Conservation (phyloP, 2,888 invertebrate genomes). For the Deroplatys truncata region DNA sequence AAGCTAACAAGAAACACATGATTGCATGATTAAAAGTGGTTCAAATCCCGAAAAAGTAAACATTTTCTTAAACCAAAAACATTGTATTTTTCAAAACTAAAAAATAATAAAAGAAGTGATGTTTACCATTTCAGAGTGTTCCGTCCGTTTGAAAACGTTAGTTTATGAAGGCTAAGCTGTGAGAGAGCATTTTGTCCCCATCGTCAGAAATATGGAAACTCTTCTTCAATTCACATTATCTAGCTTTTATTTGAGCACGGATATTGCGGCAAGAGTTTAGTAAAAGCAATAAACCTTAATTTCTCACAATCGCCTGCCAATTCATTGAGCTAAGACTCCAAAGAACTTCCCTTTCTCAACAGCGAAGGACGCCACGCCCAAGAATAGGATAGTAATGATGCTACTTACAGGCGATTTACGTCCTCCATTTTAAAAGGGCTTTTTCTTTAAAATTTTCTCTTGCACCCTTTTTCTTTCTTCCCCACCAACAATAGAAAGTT, state of each 20-base stretch:
- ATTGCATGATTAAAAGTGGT: too few relatives aligned
- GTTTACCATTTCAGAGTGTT: too few relatives aligned
- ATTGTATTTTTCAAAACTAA: too few relatives aligned
- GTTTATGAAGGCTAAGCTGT: too few relatives aligned
- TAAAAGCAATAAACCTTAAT: neutral
- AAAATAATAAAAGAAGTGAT: too few relatives aligned
- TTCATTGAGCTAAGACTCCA: neutral
- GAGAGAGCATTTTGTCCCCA: too few relatives aligned
- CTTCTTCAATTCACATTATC: neutral
- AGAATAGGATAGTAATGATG: neutral
- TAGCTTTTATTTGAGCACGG: neutral
- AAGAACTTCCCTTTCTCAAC: neutral
- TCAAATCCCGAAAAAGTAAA: too few relatives aligned
- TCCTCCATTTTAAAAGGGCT: conserved; percentile 16
- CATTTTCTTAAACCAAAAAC: too few relatives aligned
- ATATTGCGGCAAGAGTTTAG: neutral
- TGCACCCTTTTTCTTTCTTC: neutral
- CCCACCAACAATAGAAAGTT: conserved; percentile 17
- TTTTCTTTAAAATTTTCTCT: conserved; percentile 7
- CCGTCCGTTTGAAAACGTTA: too few relatives aligned
- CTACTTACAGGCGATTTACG: conserved; percentile 17
- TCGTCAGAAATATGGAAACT: too few relatives aligned
- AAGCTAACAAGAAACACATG: too few relatives aligned
- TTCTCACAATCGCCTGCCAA: conserved; percentile 7
- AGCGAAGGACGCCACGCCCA: neutral